These are phyloP conservation scores for Ctenomys sociabilis DNA, from an alignment of 2,113 vertebrate genomes.

Conservation along the genomic window DNA sequence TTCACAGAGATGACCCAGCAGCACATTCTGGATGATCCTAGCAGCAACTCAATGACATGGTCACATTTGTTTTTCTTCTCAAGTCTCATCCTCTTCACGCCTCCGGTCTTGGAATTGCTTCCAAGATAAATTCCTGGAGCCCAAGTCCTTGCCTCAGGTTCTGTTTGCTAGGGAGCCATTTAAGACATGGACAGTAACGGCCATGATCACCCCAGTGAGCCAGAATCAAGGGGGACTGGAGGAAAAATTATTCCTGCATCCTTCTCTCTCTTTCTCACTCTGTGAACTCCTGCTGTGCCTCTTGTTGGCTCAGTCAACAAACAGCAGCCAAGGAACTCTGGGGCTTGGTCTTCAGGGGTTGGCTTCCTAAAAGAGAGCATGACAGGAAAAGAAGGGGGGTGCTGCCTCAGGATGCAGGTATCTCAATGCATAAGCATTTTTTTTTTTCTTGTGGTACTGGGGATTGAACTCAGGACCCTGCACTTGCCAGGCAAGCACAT, in stretches of 20 bases:
- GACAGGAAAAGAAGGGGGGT: too few species aligned
- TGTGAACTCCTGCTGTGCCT: not conserved
- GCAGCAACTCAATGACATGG: not conserved
- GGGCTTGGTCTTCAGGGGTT: not conserved
- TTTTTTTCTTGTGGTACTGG: too few species aligned
- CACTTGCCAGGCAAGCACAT: too few species aligned
- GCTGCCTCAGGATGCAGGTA: too few species aligned
- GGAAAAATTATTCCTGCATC: not conserved
- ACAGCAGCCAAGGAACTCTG: not conserved
- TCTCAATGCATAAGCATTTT: too few species aligned
- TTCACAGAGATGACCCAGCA: not conserved
- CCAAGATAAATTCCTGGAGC: not conserved
- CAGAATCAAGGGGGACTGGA: too few species aligned
- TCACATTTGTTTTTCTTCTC: not conserved
- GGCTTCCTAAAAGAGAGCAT: not conserved
- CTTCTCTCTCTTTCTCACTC: not conserved
- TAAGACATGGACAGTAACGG: not conserved
- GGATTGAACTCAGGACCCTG: too few species aligned
- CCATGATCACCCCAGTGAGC: not conserved
- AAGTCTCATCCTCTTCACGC: too few species aligned
- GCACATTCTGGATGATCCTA: not conserved
- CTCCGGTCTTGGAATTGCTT: not conserved
- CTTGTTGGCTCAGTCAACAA: not conserved
- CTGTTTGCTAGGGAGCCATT: not conserved
- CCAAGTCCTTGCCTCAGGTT: not conserved